Evolutionary conservation across 2,888 invertebrate species (phyloP), one percentile per base, ranked within the genome.

Genomic region (Agrochola circellaris): DNA sequence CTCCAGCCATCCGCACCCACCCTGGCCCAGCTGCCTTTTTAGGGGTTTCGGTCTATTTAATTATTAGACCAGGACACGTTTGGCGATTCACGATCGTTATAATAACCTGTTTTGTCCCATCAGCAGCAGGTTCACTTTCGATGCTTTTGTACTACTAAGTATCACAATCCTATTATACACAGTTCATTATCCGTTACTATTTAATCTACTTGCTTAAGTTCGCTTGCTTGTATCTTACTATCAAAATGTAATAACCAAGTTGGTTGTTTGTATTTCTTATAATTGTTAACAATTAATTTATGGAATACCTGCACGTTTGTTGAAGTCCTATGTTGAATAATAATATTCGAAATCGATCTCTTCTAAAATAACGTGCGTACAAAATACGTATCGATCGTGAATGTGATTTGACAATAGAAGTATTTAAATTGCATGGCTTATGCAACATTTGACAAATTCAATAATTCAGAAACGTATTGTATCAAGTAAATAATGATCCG

Each of bases 321-420:
- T 11, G 17, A 34, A 65, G 74, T 76, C 66, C 75, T 48, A 81
- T 80, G 81, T 86, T 82, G 87, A 88, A 87, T 88, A 87, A 82
- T 75, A 83, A 83, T 85, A 69, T 75, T 78, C 73, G 71, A 85
- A 87, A 86, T 81, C 79, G 77, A 66, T 81, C 77, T 87, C 83
- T 88, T 87, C 81, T 80, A 79, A 77, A 77, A 78, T 62, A 80
- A 77, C 61, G 69, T 69, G 78, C 75, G 77, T 78, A 75, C 75
- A 38, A 74, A 74, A 77, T 75, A 70, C 15, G 67, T 38, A 42
- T 17, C 60, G 62, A 77, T 75, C 26, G 79, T 67, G 82, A 71
- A 72, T 81, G 75, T 75, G 84, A 81, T 77, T 77, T 79, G 58
- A 85, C 77, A 86, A 81, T 87, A 74, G 72, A 70, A 58, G 58